Conservation (phyloP, 2,113 vertebrate genomes). For the Tylochromis polylepis region DNA sequence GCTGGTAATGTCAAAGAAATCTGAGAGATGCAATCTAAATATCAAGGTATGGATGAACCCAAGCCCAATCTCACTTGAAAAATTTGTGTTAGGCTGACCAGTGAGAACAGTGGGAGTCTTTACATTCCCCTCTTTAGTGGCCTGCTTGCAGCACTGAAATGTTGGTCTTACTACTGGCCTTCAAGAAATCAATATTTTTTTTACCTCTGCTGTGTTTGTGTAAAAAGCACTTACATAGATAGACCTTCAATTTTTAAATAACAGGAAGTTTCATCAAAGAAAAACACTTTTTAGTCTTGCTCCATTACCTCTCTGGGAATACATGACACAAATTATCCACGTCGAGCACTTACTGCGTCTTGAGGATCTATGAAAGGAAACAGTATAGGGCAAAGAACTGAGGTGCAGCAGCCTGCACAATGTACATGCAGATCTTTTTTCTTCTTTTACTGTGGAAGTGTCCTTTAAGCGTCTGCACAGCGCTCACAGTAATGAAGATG, state of each 20-base stretch:
- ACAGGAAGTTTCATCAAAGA: neutral
- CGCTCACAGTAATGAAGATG: constrained; percentile 59
- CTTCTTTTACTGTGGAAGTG: constrained; percentile 4
- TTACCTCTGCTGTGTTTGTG: neutral
- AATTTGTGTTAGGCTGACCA: neutral
- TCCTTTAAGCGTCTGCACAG: constrained; percentile 43
- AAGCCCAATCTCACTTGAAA: neutral
- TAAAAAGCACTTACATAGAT: neutral
- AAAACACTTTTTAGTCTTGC: neutral
- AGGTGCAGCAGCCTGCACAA: constrained; percentile 10
- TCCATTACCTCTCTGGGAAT: neutral
- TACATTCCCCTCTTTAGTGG: neutral
- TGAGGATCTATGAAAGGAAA: constrained; percentile 8
- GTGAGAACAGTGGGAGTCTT: neutral
- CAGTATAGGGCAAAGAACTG: constrained; percentile 3
- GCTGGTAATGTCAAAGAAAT: neutral
- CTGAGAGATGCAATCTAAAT: neutral
- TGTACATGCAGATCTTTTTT: constrained; percentile 23
- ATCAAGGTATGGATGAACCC: neutral
- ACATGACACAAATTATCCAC: neutral
- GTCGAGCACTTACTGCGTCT: neutral
- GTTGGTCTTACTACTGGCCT: neutral
- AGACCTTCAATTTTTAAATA: neutral
- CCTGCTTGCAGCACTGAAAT: neutral
- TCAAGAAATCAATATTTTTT: neutral